Percentiles rank a stretch among this genome's conserved stretches.
Conservation (phyloP, 23 tunicate species). For the Ciona savignyi region DNA sequence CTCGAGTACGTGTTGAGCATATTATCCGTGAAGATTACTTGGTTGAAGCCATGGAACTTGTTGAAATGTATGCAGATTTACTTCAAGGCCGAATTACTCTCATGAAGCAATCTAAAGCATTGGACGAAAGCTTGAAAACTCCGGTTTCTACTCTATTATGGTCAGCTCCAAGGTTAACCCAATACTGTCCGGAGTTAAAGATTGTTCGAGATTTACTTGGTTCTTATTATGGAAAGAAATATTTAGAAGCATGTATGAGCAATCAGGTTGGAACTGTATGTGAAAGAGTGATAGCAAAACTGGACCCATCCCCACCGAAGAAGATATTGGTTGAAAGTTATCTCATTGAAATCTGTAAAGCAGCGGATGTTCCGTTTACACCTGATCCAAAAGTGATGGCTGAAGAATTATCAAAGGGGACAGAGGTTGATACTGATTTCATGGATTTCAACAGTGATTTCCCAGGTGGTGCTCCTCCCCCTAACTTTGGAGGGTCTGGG, state of each 20-base stretch:
- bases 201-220: constrained; percentile 57
- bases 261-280: no score
- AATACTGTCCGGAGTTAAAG: constrained; percentile 46
- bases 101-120: constrained; percentile 61
- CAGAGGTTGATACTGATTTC: constrained; percentile 43
- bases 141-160: constrained; percentile 81
- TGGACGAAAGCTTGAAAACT: no score
- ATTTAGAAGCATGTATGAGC: constrained; percentile 55
- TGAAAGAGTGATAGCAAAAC: no score
- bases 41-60: constrained; percentile 94
- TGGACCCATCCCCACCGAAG: constrained; percentile 77
- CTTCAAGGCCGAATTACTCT: constrained; percentile 18
- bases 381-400: constrained; percentile 65
- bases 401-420: constrained; percentile 27
- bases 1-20: constrained; percentile 81
- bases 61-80: constrained; percentile 88
- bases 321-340: constrained; percentile 75
- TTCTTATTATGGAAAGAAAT: constrained; percentile 76
- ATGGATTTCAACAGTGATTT: no score
- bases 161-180: constrained; percentile 56
- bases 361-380: constrained; percentile 76
- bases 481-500: constrained; percentile 16
- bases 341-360: constrained; percentile 76
- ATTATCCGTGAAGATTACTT: constrained; percentile 89
- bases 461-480: constrained; percentile 41